Percentiles rank a stretch among this genome's conserved stretches.
phyloP scores from a whole-genome alignment of 2,797 vertebrate genomes.

The Sternarchorhynchus goeldii region DNA sequence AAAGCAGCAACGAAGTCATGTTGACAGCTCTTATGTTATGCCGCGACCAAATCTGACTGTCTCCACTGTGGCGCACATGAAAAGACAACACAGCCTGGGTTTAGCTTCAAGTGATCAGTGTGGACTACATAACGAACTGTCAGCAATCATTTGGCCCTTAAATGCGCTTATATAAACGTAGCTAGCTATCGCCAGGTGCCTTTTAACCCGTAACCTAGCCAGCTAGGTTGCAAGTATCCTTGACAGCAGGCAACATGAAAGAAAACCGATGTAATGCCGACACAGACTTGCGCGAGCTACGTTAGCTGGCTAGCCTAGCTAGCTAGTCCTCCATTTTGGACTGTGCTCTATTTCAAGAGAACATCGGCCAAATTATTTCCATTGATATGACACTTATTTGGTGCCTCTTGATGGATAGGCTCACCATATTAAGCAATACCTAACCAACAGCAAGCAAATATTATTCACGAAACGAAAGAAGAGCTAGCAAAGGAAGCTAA shows the following conservation, averaged over 20 bases:
- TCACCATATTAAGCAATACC: neutral
- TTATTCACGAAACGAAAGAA: neutral
- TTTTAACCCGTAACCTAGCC: neutral
- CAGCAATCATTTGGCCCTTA: neutral
- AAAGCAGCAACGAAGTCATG: conserved; percentile 35
- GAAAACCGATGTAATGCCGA: conserved; percentile 21
- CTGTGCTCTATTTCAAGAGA: conserved; percentile 34
- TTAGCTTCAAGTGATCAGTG: conserved; percentile 13
- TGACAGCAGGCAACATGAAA: conserved; percentile 1
- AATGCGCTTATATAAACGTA: neutral
- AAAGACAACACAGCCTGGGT: conserved; percentile 49
- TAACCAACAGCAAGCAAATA: neutral
- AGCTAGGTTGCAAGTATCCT: neutral
- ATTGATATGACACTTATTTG: neutral
- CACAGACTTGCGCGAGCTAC: neutral
- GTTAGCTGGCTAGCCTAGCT: conserved; percentile 33
- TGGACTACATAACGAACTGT: neutral
- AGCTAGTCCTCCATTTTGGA: conserved; percentile 57
- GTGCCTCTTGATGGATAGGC: too few species aligned
- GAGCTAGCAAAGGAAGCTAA: conserved; percentile 35
- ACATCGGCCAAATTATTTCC: conserved; percentile 5
- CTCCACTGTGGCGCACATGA: conserved; percentile 64
- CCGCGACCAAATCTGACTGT: conserved; percentile 64
- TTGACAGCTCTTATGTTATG: conserved; percentile 60
- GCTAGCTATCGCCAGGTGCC: neutral